Percentiles rank a stretch among this genome's conserved stretches.
These are phyloP conservation scores for Elegia similella DNA, from an alignment of 2,888 invertebrate species.

Conservation along the genomic window DNA sequence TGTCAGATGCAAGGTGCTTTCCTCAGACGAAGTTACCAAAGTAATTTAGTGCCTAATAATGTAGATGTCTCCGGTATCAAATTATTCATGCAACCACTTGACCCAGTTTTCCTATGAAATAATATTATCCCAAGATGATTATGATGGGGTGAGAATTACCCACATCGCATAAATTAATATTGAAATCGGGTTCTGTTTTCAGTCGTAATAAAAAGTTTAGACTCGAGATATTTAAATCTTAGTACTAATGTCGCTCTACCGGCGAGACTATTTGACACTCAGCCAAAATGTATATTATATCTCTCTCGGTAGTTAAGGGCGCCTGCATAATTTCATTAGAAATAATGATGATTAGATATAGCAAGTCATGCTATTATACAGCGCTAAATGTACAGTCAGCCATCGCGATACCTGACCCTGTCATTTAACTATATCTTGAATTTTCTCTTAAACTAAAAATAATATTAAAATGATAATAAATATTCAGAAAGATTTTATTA, in stretches of 20 bases:
- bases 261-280: slow-evolving; percentile 6
- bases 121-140: slow-evolving; percentile 10
- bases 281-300: slow-evolving; percentile 8
- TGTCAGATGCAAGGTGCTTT: not conserved
- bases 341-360: too few species aligned
- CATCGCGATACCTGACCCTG: too few species aligned
- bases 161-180: not conserved
- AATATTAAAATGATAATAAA: too few species aligned
- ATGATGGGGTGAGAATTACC: not conserved
- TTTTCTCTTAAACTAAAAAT: too few species aligned
- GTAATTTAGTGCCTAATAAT: slow-evolving; percentile 23
- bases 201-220: too few species aligned
- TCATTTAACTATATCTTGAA: too few species aligned
- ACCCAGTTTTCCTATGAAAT: slow-evolving; percentile 18
- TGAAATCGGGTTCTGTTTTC: not conserved
- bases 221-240: slow-evolving; percentile 5
- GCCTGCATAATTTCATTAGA: slow-evolving; percentile 1
- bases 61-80: slow-evolving; percentile 24
- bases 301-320: not conserved
- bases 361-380: too few species aligned
- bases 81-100: slow-evolving; percentile 22
- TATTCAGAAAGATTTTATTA: too few species aligned
- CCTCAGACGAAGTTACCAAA: slow-evolving; percentile 16
- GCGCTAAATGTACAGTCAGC: too few species aligned
- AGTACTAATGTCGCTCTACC: slow-evolving; percentile 16